phyloP scores from a whole-genome alignment of 2,113 vertebrate genomes.

The Panurus biarmicus region DNA sequence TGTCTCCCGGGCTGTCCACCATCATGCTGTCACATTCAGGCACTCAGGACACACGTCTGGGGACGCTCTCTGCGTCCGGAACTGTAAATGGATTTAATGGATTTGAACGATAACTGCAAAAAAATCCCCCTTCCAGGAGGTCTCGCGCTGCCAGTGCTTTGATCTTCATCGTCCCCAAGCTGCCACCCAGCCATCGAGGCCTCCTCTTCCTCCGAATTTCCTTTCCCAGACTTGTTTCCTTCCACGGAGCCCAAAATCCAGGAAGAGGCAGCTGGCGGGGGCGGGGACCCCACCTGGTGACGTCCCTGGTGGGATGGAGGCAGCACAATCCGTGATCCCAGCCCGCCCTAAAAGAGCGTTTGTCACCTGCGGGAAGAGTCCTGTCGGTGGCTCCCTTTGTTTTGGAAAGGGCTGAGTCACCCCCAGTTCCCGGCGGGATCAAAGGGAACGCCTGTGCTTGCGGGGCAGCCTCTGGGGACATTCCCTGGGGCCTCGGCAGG shows the following conservation, averaged over 20 bases:
- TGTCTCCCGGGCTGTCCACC: background rate
- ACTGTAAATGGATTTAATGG: fast-evolving
- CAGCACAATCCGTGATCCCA: background rate
- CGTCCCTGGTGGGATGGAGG: background rate
- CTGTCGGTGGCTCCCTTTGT: background rate
- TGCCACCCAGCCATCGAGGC: background rate
- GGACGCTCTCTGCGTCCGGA: background rate
- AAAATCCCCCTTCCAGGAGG: background rate
- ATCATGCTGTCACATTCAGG: background rate
- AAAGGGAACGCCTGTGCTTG: background rate
- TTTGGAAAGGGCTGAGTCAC: background rate
- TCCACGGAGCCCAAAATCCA: background rate
- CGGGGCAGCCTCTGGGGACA: background rate
- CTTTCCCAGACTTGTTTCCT: background rate
- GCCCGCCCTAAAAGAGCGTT: background rate
- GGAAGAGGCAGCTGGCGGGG: background rate
- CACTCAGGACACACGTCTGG: background rate
- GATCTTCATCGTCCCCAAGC: background rate
- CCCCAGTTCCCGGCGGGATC: background rate
- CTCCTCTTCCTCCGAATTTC: background rate
- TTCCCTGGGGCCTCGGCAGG: fast-evolving
- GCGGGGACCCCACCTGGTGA: background rate
- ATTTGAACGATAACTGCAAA: background rate
- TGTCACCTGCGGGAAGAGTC: background rate
- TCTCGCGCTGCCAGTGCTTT: background rate